phyloP scores from a whole-genome alignment of 2,888 invertebrate genomes.

The Strigamia crassipes region DNA sequence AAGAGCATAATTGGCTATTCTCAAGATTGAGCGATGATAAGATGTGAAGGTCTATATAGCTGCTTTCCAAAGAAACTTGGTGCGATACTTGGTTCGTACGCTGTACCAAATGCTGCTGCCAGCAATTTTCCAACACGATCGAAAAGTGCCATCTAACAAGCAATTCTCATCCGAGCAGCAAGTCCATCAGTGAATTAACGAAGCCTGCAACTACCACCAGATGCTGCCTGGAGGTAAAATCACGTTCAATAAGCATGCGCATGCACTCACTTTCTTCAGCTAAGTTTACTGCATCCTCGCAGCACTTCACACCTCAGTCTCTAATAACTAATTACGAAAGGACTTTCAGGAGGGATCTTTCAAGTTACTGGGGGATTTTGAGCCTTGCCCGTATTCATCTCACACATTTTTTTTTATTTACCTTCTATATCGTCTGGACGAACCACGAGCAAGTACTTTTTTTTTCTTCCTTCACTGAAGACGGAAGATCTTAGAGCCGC shows the following conservation, averaged over 20 bases:
- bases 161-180: slow-evolving; percentile 37
- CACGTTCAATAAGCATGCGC: slow-evolving; percentile 36
- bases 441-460: background rate
- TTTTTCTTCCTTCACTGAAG: background rate
- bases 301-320: slow-evolving; percentile 10
- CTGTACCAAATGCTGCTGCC: slow-evolving; percentile 35
- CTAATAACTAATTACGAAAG: slow-evolving; percentile 40
- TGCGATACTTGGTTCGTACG: background rate
- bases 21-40: slow-evolving; percentile 40
- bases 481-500: slow-evolving; percentile 23
- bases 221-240: slow-evolving; percentile 31
- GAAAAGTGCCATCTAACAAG: slow-evolving; percentile 40
- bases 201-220: slow-evolving; percentile 32
- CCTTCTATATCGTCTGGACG: background rate
- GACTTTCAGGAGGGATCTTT: slow-evolving; percentile 24
- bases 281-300: slow-evolving; percentile 1
- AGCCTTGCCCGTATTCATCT: background rate
- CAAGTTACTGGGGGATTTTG: slow-evolving; percentile 17
- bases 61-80: background rate
- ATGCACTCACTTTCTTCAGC: slow-evolving; percentile 13
- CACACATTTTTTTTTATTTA: slow-evolving; percentile 14
- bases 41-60: slow-evolving; percentile 24
- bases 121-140: slow-evolving; percentile 37
- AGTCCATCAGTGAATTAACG: slow-evolving; percentile 40
- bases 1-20: slow-evolving; percentile 31